Percentiles rank a stretch among this genome's conserved stretches.
Evolutionary conservation across 2,888 invertebrate genomes (phyloP).

Genomic region (Andrena fulva): DNA sequence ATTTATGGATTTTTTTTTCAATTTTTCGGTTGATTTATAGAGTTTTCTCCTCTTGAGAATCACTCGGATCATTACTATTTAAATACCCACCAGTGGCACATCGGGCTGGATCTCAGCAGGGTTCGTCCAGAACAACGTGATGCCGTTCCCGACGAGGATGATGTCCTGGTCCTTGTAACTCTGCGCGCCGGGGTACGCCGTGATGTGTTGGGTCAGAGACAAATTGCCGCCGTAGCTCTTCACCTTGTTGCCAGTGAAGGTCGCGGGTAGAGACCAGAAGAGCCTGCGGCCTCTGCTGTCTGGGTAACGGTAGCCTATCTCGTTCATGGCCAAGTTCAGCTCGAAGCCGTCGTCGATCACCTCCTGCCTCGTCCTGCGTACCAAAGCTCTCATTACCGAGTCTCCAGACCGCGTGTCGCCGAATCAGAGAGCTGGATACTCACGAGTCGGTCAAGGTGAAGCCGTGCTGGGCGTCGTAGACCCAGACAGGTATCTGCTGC

Average conservation of each 20-base stretch:
- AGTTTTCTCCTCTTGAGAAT: too few relatives aligned
- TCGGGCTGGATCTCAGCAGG: slow-evolving; percentile 87
- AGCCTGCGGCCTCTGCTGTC: slow-evolving; percentile 85
- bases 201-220: slow-evolving; percentile 90
- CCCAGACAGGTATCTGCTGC: slow-evolving; percentile 89
- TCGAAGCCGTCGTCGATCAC: slow-evolving; percentile 86
- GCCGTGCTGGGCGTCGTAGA: slow-evolving; percentile 86
- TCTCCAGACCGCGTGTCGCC: neutral
- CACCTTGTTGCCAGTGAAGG: slow-evolving; percentile 89
- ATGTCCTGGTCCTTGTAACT: slow-evolving; percentile 91
- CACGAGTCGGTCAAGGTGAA: slow-evolving; percentile 89
- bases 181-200: slow-evolving; percentile 86
- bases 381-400: neutral
- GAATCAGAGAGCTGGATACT: slow-evolving; percentile 49
- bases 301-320: slow-evolving; percentile 87
- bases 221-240: slow-evolving; percentile 95
- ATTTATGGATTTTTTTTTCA: too few relatives aligned
- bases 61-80: neutral
- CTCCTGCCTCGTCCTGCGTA: slow-evolving; percentile 82
- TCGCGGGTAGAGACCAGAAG: slow-evolving; percentile 91
- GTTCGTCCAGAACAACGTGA: slow-evolving; percentile 91
- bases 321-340: slow-evolving; percentile 87
- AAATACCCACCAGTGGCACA: slow-evolving; percentile 86
- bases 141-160: slow-evolving; percentile 91
- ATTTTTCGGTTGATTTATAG: too few relatives aligned